A percentile compares a stretch with the other conserved stretches of the same genome.
These are phyloP conservation scores for Synanthedon andrenaeformis DNA, from an alignment of 2,888 invertebrate genomes.

Conservation along the genomic window DNA sequence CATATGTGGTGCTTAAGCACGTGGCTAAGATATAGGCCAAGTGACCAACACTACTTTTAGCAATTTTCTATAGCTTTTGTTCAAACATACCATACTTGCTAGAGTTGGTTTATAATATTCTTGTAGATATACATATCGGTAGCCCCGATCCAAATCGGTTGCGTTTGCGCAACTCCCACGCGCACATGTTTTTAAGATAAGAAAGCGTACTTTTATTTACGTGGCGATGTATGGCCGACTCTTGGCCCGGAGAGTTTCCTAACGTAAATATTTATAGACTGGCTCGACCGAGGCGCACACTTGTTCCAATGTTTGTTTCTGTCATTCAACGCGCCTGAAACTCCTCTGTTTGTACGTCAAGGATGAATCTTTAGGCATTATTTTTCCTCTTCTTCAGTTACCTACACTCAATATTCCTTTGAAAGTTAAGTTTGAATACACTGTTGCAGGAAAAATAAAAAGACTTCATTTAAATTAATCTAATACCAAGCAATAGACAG, in stretches of 20 bases:
- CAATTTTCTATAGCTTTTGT: too few species aligned
- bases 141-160: slow-evolving; percentile 19
- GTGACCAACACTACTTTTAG: too few species aligned
- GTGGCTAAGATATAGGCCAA: too few species aligned
- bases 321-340: slow-evolving; percentile 49
- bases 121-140: slow-evolving; percentile 4
- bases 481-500: too few species aligned
- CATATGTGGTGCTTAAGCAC: too few species aligned
- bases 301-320: slow-evolving; percentile 65
- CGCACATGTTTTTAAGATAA: slow-evolving; percentile 54
- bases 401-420: too few species aligned
- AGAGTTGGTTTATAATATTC: too few species aligned
- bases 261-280: slow-evolving; percentile 69
- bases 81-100: too few species aligned
- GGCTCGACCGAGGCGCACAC: slow-evolving; percentile 42
- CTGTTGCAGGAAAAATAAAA: too few species aligned
- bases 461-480: too few species aligned
- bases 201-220: slow-evolving; percentile 64
- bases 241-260: slow-evolving; percentile 64
- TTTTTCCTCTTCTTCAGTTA: too few species aligned
- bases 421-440: too few species aligned
- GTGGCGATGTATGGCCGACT: slow-evolving; percentile 49
- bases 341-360: slow-evolving; percentile 7
- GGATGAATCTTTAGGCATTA: slow-evolving; percentile 1
- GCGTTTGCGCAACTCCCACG: slow-evolving; percentile 55